phyloP scores from a whole-genome alignment of 2,888 invertebrate species.

The Tenthredo mesomela region DNA sequence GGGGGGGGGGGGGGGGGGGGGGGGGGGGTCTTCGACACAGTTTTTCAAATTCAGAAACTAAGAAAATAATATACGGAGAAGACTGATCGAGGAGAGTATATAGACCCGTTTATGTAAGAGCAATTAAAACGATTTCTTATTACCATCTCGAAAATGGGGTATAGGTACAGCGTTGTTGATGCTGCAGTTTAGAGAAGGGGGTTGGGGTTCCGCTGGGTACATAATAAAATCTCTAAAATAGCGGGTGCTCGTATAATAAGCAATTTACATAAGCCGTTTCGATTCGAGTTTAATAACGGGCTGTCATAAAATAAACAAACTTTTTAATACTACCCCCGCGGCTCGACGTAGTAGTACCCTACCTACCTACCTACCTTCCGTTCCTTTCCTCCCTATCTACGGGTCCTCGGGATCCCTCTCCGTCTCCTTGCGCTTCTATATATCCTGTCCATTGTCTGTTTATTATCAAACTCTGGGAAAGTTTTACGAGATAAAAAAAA shows the following conservation, averaged over 20 bases:
- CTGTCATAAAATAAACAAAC: conserved; percentile 65
- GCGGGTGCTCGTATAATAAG: conserved; percentile 68
- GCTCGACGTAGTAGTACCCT: background rate
- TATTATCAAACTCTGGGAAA: conserved; percentile 58
- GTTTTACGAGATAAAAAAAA: conserved; percentile 47
- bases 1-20: too few species aligned
- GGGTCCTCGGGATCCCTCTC: background rate
- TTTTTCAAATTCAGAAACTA: background rate
- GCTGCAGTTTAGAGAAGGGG: background rate
- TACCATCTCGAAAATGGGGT: too few species aligned
- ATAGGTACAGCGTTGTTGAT: background rate
- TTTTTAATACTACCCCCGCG: conserved; percentile 63
- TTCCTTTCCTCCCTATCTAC: background rate
- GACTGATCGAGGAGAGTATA: background rate
- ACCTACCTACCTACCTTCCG: background rate
- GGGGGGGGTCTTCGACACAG: background rate
- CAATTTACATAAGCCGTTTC: conserved; percentile 72
- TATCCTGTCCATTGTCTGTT: conserved; percentile 56
- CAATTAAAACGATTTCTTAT: conserved; percentile 69
- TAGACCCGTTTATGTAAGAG: conserved; percentile 60
- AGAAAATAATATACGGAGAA: background rate
- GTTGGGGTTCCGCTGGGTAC: conserved; percentile 9
- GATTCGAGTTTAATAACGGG: conserved; percentile 68
- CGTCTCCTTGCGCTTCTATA: conserved; percentile 11
- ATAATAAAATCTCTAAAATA: conserved; percentile 70